Conservation (phyloP, 1,140 invertebrate genomes). For the Drosophila littoralis region DNA sequence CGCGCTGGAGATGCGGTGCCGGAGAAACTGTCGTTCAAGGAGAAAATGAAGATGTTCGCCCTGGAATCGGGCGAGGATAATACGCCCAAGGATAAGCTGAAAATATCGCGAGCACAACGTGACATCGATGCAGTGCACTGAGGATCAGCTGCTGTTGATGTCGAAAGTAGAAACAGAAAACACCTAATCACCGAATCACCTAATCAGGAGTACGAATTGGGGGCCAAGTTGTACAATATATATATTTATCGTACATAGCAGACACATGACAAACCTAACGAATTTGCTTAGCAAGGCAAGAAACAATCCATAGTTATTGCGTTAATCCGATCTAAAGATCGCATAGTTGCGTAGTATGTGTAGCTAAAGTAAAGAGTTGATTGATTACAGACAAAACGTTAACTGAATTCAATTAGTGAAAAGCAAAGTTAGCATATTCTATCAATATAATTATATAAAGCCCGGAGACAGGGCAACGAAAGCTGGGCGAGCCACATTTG, state of each 20-base stretch:
- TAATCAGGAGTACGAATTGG: constrained; percentile 44
- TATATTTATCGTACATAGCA: constrained; percentile 25
- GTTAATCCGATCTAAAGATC: constrained; percentile 45
- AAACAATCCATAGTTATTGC: constrained; percentile 69
- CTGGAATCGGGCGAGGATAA: constrained; percentile 94
- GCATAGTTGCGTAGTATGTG: constrained; percentile 33
- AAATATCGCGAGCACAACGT: constrained; percentile 95
- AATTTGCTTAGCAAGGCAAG: constrained; percentile 83
- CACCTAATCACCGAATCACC: constrained; percentile 15
- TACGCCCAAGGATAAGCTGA: constrained; percentile 95
- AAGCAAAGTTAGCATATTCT: constrained; percentile 60
- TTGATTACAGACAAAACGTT: constrained; percentile 46
- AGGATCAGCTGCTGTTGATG: constrained; percentile 45
- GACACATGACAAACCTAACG: constrained; percentile 65
- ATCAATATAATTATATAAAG: constrained; percentile 45
- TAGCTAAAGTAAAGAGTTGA: constrained; percentile 34
- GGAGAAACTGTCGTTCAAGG: constrained; percentile 96
- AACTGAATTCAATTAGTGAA: constrained; percentile 77
- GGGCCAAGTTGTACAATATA: constrained; percentile 62
- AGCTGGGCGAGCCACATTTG: constrained; percentile 59
- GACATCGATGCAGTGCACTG: constrained; percentile 92
- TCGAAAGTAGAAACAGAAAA: constrained; percentile 35
- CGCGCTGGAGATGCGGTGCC: constrained; percentile 89
- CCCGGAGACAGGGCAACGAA: constrained; percentile 64
- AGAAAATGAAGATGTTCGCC: constrained; percentile 99